Evolutionary conservation across 2,113 vertebrate species (phyloP).

Genomic region (Phylloscopus whistleri): DNA sequence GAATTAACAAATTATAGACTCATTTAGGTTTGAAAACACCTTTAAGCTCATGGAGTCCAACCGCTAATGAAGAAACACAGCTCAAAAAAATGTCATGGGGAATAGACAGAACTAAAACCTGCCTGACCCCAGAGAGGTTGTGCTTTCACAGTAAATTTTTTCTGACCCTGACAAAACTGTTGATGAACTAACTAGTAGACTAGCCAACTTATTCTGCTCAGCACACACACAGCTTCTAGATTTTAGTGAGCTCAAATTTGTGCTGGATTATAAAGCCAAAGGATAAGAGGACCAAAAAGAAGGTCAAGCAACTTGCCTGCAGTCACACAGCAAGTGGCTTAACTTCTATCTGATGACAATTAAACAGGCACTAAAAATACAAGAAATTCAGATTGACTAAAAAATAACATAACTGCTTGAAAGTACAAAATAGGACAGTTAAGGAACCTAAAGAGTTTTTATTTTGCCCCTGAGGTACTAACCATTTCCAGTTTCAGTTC

Average conservation of each 20-base stretch:
- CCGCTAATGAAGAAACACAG: accelerated
- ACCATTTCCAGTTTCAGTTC: background rate
- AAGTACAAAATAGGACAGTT: background rate
- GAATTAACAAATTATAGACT: background rate
- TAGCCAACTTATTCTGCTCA: background rate
- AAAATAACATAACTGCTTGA: background rate
- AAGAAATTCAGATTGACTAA: background rate
- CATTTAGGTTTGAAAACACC: background rate
- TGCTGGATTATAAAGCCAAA: constrained; percentile 4
- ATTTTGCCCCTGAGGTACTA: background rate
- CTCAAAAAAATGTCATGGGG: background rate
- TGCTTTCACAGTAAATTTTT: background rate
- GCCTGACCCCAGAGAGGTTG: background rate
- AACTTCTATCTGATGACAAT: background rate
- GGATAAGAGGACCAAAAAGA: constrained; percentile 26
- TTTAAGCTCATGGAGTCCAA: background rate
- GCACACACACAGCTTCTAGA: background rate
- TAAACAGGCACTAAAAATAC: constrained; percentile 4
- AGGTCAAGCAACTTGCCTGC: constrained; percentile 43
- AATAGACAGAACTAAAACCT: background rate
- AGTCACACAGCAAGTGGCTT: constrained; percentile 8
- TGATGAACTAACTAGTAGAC: background rate
- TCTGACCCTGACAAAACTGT: background rate
- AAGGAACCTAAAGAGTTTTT: background rate
- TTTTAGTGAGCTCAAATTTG: background rate